A percentile compares a stretch with the other conserved stretches of the same genome.
These are phyloP conservation scores for Drosophila subobscura DNA, from an alignment of 1,140 invertebrate genomes.

Conservation along the genomic window DNA sequence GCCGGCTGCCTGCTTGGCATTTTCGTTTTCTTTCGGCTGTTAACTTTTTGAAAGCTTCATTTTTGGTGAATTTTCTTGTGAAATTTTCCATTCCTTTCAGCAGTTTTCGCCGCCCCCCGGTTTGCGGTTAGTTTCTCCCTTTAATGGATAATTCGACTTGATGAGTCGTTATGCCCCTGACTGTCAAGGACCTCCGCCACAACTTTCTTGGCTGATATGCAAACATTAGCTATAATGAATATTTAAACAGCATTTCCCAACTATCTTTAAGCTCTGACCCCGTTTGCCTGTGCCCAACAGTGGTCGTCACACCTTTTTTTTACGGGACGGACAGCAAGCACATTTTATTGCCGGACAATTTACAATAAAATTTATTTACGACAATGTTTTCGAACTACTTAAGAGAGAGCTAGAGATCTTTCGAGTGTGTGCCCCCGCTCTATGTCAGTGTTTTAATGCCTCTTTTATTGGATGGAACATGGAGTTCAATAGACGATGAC, in stretches of 20 bases:
- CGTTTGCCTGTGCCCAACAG: neutral
- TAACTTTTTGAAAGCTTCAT: conserved; percentile 59
- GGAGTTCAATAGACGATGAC: conserved; percentile 70
- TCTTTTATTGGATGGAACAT: conserved; percentile 75
- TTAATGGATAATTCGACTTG: conserved; percentile 38
- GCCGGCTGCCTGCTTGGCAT: conserved; percentile 4
- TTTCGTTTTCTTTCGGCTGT: conserved; percentile 16
- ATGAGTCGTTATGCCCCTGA: neutral
- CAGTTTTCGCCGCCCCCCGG: neutral
- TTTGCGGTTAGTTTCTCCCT: conserved; percentile 49
- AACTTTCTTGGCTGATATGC: neutral
- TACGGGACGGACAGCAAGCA: neutral
- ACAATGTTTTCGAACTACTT: conserved; percentile 73
- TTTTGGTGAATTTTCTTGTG: conserved; percentile 38
- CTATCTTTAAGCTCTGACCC: conserved; percentile 44
- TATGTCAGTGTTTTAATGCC: conserved; percentile 66
- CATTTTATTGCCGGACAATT: conserved; percentile 60
- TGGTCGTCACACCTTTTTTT: conserved; percentile 51
- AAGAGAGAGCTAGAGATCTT: conserved; percentile 40
- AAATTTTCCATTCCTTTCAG: conserved; percentile 1
- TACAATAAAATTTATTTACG: conserved; percentile 80
- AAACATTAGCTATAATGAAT: conserved; percentile 56
- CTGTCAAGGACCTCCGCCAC: neutral
- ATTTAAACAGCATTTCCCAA: conserved; percentile 42
- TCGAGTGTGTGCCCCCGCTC: conserved; percentile 46